Percentiles rank a stretch among this genome's conserved stretches.
phyloP scores from a whole-genome alignment of 1,140 invertebrate species.

The Magallana gigas region DNA sequence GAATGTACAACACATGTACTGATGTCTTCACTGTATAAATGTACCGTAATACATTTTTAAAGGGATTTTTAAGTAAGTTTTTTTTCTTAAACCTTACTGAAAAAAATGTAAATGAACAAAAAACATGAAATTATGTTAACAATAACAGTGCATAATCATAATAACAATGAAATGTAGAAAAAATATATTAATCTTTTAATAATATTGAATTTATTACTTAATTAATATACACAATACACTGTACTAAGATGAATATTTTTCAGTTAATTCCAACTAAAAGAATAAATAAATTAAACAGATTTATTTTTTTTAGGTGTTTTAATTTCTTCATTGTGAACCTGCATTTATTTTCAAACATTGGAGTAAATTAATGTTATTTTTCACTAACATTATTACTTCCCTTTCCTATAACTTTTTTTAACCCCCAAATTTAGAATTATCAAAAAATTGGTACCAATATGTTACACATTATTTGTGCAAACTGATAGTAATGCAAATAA shows the following conservation, averaged over 20 bases:
- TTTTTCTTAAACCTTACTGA: not conserved
- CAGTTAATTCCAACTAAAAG: not conserved
- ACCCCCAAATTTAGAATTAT: too few species aligned
- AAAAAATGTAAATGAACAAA: slow-evolving; percentile 27
- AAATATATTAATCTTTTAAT: slow-evolving; percentile 16
- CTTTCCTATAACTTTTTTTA: too few species aligned
- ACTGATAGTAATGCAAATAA: not conserved
- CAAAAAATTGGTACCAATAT: too few species aligned
- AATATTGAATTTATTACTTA: not conserved
- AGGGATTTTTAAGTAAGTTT: not conserved
- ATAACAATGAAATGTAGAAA: slow-evolving; percentile 34
- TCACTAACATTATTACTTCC: too few species aligned
- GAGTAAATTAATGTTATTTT: too few species aligned
- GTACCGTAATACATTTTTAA: not conserved
- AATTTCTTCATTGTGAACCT: too few species aligned
- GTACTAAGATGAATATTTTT: not conserved
- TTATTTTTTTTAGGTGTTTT: too few species aligned
- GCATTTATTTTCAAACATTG: too few species aligned
- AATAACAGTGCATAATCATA: slow-evolving; percentile 16
- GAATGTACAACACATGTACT: too few species aligned
- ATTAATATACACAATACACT: not conserved
- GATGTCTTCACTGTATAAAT: too few species aligned
- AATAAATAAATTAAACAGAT: not conserved
- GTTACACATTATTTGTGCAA: too few species aligned
- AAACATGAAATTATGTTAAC: slow-evolving; percentile 30